Percentiles rank a stretch among this genome's conserved stretches.
Conservation (phyloP, 1,140 invertebrate species). For the Drosophila chauvacae region DNA sequence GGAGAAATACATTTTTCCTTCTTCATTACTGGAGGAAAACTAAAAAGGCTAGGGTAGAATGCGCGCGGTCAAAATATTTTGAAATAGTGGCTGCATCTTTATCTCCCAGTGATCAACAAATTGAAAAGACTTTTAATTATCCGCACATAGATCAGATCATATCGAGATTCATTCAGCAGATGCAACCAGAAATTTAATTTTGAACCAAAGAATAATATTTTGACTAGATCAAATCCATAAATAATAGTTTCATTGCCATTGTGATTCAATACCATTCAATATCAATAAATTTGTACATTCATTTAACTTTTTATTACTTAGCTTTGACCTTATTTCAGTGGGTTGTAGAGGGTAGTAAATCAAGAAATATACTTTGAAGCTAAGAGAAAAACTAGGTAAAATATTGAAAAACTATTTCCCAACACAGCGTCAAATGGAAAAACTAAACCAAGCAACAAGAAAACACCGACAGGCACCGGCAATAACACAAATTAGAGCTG, state of each 20-base stretch:
- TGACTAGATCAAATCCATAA: neutral
- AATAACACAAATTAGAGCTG: constrained; percentile 20
- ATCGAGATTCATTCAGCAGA: constrained; percentile 1
- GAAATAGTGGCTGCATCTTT: neutral
- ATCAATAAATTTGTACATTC: no score
- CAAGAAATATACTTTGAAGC: constrained; percentile 2
- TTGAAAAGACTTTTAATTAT: no score
- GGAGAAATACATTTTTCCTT: constrained; percentile 9
- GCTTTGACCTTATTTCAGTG: neutral
- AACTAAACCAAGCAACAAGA: constrained; percentile 42
- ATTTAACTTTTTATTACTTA: no score
- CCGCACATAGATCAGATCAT: neutral
- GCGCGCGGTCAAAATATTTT: constrained; percentile 8
- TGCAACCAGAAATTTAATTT: neutral
- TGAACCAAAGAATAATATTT: neutral
- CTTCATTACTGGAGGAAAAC: neutral
- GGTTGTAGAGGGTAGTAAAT: neutral
- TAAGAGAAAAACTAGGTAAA: neutral
- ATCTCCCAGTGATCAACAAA: no score
- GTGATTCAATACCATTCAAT: no score
- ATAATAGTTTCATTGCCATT: no score
- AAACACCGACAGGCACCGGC: neutral
- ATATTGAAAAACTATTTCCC: constrained; percentile 22
- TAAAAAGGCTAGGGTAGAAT: constrained; percentile 9
- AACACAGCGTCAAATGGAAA: constrained; percentile 29